Conservation (phyloP, 2,113 vertebrate species). For the Passer montanus region DNA sequence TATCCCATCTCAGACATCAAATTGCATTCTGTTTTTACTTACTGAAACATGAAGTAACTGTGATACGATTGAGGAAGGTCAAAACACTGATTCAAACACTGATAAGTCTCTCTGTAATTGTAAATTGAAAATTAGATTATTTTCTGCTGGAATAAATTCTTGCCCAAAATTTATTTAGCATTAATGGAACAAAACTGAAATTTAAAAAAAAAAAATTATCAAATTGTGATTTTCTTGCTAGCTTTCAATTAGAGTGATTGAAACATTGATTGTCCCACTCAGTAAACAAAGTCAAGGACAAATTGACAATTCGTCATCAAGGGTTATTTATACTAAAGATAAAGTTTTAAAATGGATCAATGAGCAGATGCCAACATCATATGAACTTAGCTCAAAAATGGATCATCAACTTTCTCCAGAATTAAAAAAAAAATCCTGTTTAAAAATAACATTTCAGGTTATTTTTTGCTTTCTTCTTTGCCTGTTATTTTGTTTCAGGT, state of each 20-base stretch:
- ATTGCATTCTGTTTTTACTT: not conserved
- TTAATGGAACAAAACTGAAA: not conserved
- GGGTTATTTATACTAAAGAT: not conserved
- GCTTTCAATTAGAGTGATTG: not conserved
- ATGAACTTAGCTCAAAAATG: not conserved
- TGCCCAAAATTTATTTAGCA: not conserved
- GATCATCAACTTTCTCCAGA: not conserved
- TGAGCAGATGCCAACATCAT: accelerated
- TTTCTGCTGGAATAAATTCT: not conserved
- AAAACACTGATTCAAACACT: not conserved
- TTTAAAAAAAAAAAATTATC: not conserved
- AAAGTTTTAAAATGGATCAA: not conserved
- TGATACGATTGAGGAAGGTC: not conserved
- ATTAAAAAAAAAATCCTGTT: not conserved
- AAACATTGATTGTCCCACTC: not conserved
- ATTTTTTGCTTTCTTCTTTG: not conserved
- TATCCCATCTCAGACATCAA: not conserved
- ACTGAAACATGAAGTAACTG: not conserved
- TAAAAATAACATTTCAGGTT: not conserved
- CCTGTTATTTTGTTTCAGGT: accelerated
- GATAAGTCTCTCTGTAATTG: not conserved
- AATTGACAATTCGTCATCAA: not conserved
- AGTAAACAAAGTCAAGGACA: not conserved
- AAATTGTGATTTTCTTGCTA: not conserved
- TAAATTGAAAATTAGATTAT: not conserved